Conservation (phyloP, 2,113 vertebrate genomes). For the Sapayoa aenigma region DNA sequence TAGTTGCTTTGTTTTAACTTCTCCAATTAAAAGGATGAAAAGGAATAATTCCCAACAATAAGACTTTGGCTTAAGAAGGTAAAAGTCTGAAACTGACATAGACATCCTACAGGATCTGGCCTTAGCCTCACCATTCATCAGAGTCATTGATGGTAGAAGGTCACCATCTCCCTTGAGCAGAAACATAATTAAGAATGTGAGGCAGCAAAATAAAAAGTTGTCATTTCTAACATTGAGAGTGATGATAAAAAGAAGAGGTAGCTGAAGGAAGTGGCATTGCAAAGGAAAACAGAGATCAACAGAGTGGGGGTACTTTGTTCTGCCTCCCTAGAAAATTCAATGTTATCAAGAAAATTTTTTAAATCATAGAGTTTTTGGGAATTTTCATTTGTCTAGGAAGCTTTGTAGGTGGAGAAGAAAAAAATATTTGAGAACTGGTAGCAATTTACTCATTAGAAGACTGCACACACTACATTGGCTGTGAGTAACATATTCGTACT, state of each 20-base stretch:
- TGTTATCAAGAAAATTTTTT: not conserved
- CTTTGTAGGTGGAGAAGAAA: not conserved
- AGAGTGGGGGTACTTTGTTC: rapidly evolving
- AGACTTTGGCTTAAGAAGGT: not conserved
- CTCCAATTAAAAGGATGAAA: not conserved
- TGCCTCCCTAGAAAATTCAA: not conserved
- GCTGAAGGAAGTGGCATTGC: not conserved
- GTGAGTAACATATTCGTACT: not conserved
- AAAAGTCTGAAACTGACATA: not conserved
- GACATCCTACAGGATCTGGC: not conserved
- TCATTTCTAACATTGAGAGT: not conserved
- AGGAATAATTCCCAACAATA: not conserved
- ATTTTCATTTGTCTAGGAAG: not conserved
- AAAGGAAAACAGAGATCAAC: not conserved
- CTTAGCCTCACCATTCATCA: not conserved
- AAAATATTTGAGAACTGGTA: not conserved
- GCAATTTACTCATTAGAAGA: not conserved
- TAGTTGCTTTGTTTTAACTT: not conserved
- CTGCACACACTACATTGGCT: rapidly evolving
- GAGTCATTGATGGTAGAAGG: not conserved
- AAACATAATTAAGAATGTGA: not conserved
- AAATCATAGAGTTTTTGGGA: rapidly evolving
- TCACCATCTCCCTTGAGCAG: not conserved
- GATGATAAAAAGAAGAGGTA: not conserved
- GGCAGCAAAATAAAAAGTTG: not conserved